phyloP scores from a whole-genome alignment of 2,113 vertebrate species.

The Semnornis frantzii region DNA sequence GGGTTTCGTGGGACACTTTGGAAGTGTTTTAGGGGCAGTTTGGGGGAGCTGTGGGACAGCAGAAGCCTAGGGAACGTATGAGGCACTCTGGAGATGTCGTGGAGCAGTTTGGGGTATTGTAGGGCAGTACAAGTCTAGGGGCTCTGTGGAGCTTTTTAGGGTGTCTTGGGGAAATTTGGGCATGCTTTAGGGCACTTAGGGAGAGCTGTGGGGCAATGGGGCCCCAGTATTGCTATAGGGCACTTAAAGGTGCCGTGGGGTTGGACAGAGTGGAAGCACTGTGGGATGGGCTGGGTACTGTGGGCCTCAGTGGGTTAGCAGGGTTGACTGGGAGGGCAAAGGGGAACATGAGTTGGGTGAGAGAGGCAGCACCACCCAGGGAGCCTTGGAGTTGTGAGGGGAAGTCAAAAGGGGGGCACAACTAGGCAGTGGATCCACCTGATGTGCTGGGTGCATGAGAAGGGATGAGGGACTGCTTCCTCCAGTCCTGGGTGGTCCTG shows the following conservation, averaged over 20 bases:
- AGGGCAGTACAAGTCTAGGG: neutral
- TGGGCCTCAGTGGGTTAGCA: neutral
- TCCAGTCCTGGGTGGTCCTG: neutral
- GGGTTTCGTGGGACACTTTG: neutral
- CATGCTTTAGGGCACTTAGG: neutral
- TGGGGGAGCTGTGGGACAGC: neutral
- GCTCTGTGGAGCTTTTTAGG: neutral
- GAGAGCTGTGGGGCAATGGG: neutral
- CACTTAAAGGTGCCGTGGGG: neutral
- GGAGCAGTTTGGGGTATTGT: neutral
- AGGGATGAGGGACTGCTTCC: neutral
- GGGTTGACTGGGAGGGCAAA: neutral
- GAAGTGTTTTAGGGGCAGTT: neutral
- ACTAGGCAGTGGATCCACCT: neutral
- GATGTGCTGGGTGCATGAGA: fast-evolving
- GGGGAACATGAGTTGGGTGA: fast-evolving
- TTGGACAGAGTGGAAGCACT: neutral
- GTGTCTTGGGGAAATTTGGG: neutral
- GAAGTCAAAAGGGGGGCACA: no score
- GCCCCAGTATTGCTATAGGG: neutral
- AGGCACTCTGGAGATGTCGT: neutral
- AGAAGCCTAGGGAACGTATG: neutral
- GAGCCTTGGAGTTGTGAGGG: neutral
- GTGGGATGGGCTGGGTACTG: neutral
- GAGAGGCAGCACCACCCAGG: neutral